These are phyloP conservation scores for Leptoteleia sp. DNA, from an alignment of 1,140 invertebrate genomes.

Conservation along the genomic window DNA sequence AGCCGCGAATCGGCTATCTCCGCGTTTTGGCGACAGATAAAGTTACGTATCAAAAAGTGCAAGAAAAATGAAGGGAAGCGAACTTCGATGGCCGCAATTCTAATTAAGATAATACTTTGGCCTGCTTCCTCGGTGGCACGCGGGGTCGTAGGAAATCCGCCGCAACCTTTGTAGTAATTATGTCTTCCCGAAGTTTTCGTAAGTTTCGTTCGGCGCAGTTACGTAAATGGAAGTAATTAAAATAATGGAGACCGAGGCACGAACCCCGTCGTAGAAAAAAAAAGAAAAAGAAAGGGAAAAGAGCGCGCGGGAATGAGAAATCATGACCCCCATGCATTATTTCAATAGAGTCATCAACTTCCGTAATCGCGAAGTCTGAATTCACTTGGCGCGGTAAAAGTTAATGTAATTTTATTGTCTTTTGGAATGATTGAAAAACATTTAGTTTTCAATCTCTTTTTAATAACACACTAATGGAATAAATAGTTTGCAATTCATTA, in stretches of 20 bases:
- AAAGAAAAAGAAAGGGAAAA: constrained; percentile 2
- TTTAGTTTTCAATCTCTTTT: too few species aligned
- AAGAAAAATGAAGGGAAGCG: constrained; percentile 58
- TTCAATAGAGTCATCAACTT: constrained; percentile 46
- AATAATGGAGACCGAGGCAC: constrained; percentile 68
- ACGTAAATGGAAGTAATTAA: constrained; percentile 72
- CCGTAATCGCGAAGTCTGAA: constrained; percentile 45
- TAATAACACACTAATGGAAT: too few species aligned
- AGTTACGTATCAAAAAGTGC: constrained; percentile 26
- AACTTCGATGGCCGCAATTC: constrained; percentile 63
- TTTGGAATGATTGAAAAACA: neutral
- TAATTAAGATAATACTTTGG: constrained; percentile 69
- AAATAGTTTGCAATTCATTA: too few species aligned
- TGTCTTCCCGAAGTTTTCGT: constrained; percentile 67
- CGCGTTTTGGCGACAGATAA: constrained; percentile 19
- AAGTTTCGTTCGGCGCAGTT: constrained; percentile 65
- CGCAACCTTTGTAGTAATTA: constrained; percentile 64
- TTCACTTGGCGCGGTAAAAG: constrained; percentile 23
- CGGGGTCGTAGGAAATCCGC: constrained; percentile 40
- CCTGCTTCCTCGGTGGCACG: constrained; percentile 35
- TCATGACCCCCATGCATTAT: constrained; percentile 52
- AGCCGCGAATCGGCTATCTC: constrained; percentile 24
- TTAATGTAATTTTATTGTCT: constrained; percentile 26
- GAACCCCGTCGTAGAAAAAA: constrained; percentile 47
- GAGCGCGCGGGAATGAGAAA: constrained; percentile 14